phyloP scores from a whole-genome alignment of 2,888 invertebrate species.

The Malthinus flaveolus region DNA sequence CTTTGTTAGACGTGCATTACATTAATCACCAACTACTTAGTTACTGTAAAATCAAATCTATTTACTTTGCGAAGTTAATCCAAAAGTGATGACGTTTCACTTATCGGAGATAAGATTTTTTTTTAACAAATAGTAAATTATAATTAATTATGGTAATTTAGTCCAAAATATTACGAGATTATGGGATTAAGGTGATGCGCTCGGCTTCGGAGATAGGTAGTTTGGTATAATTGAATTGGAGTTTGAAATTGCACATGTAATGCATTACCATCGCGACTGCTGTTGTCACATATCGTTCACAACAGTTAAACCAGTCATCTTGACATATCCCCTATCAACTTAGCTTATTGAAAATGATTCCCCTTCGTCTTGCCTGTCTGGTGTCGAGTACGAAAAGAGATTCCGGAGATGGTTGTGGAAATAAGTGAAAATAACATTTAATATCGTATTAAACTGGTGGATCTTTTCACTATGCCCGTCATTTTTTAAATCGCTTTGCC shows the following conservation, averaged over 20 bases:
- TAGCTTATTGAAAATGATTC: slow-evolving; percentile 28
- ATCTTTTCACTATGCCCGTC: slow-evolving; percentile 17
- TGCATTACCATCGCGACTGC: slow-evolving; percentile 22
- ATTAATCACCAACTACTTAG: slow-evolving; percentile 23
- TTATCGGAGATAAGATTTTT: slow-evolving; percentile 4
- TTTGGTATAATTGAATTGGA: no score
- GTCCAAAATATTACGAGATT: slow-evolving; percentile 11
- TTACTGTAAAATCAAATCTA: slow-evolving; percentile 19
- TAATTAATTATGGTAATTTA: slow-evolving; percentile 7
- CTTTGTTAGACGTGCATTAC: slow-evolving; percentile 7
- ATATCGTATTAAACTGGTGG: slow-evolving; percentile 21
- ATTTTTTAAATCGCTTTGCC: slow-evolving; percentile 10
- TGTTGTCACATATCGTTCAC: slow-evolving; percentile 34
- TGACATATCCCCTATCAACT: slow-evolving; percentile 23
- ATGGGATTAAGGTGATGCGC: slow-evolving; percentile 15
- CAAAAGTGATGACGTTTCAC: slow-evolving; percentile 9
- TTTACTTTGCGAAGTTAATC: slow-evolving; percentile 20
- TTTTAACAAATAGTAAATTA: slow-evolving; percentile 7
- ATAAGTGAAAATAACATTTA: slow-evolving; percentile 30
- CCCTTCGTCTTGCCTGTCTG: slow-evolving; percentile 19
- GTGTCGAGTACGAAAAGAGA: slow-evolving; percentile 19
- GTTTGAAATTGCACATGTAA: slow-evolving; percentile 17
- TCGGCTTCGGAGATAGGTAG: slow-evolving; percentile 4
- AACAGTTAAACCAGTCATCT: slow-evolving; percentile 33
- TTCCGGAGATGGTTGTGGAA: slow-evolving; percentile 19